Base-by-base conservation (phyloP, 1,140 invertebrate genomes). In the Drosophila sulfurigaster region DNA sequence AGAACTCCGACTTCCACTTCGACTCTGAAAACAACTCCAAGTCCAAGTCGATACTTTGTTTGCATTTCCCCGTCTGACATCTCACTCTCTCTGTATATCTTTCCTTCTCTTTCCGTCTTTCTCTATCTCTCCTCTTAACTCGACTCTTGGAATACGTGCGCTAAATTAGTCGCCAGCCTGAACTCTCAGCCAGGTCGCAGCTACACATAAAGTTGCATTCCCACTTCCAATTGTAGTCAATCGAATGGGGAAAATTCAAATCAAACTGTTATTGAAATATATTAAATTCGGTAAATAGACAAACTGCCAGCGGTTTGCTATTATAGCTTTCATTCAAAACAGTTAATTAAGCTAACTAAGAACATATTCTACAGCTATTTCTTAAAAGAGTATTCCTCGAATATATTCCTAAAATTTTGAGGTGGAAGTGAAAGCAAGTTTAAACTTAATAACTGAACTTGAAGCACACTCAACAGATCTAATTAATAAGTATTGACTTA, bases 101-200 rank as follows among this genome's bases (percentile, higher is more conserved):
- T 10, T 41, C 38, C 10, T 10, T 41, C 11, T 11, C 38, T n/a
- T 10, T 41, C 8, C 10, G 3, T 13, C n/a, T 43, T n/a, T 43
- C 41, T 43, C 11, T 43, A 11, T 43, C 41, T 43, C 11, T 13
- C n/a, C 35, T 38, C 35, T 38, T 10, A 10, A 43, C 5, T 43
- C 5, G n/a, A 13, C 41, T 43, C 41, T 43, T 13, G 41, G 28
- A 5, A 59, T 49, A 68, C 71, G 71, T 75, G 57, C 20, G 45
- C 73, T 75, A 75, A 75, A 75, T 75, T 71, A 75, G 73, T 75
- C 51, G 49, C 43, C 59, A 49, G 35, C 43, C 25, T 58, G 58
- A 75, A 75, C 72, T 49, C 16, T 63, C 25, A 48, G 48, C 11
- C 15, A 10, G 63, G 48, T 58, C 35, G 15, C 45, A 43, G 38